Evolutionary conservation across 2,797 vertebrate genomes (phyloP), one percentile per base, ranked within the genome.

Genomic region (Lacerta agilis): DNA sequence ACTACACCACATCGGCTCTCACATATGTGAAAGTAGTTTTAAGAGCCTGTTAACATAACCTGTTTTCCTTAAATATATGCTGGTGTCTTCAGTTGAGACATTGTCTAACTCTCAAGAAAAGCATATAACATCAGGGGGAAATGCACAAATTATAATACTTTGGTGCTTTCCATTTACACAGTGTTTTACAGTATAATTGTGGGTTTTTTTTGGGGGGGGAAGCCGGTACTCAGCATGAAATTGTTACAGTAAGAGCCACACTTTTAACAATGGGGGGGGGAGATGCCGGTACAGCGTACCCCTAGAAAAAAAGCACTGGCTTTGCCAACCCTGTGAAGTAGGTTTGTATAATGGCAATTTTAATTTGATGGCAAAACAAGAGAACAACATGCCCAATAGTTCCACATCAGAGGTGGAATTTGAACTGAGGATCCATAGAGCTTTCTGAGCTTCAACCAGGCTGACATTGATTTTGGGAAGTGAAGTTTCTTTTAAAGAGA

Each of bases 181-280:
- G 18, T 41, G 8, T 8, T 20, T 41, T 71, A 71, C 27, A 11
- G 29, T 71, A 13, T 33, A n/a, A 71, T 71, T 64, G 20, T 23
- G 61, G 10, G 2, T 0, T 3, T 11, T 61, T 61, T 61, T 49
- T 0, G 8, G 2, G 43, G 45, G 3, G 49, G 49, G 13, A 13
- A 55, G 49, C 49, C 13, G 0, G 49, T 55, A 55, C 49, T 49
- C 49, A 49, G 13, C 49, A 55, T 55, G 49, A 55, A 55, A 55
- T 55, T 55, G 13, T 55, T 55, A 55, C 3, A 55, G 49, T 15
- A 55, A 55, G 49, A 55, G 13, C 49, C 3, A 55, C 13, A 4
- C 13, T 55, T 55, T 55, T 55, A 55, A 15, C 49, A 55, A 15
- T 3, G 1, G 10, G 45, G 49, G 49, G 49, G 49, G 49, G 13